A percentile compares a stretch with the other conserved stretches of the same genome.
phyloP scores from a whole-genome alignment of 2,797 vertebrate genomes.

The Loris lydekkerianus region DNA sequence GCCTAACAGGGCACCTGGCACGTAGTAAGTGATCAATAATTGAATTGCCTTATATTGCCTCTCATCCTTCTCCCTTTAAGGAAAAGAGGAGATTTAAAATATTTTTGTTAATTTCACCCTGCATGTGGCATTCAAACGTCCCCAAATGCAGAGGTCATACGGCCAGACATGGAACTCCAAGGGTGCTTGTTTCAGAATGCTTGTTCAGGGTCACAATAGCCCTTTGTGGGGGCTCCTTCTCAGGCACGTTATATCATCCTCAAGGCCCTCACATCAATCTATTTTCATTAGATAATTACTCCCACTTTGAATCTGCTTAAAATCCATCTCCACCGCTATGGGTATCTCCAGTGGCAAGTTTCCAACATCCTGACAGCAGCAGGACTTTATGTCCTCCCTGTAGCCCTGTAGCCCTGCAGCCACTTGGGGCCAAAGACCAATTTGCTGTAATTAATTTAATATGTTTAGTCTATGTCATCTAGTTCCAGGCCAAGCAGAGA shows the following conservation, averaged over 20 bases:
- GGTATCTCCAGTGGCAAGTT: background rate
- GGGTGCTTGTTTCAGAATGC: background rate
- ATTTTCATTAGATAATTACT: slow-evolving; percentile 57
- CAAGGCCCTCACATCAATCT: background rate
- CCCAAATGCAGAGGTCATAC: background rate
- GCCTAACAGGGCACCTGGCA: background rate
- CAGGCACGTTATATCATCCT: background rate
- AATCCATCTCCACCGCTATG: slow-evolving; percentile 27
- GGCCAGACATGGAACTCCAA: background rate
- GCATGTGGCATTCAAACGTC: background rate
- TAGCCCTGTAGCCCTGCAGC: slow-evolving; percentile 47
- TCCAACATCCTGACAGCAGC: slow-evolving; percentile 71
- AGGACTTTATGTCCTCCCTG: slow-evolving; percentile 54
- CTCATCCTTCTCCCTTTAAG: background rate
- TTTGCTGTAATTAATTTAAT: slow-evolving; percentile 84
- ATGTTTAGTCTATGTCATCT: slow-evolving; percentile 81
- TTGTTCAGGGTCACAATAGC: slow-evolving; percentile 41
- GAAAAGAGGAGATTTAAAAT: background rate
- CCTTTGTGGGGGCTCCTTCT: background rate
- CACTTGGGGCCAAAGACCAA: slow-evolving; percentile 70
- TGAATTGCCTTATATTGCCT: background rate
- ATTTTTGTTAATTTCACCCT: background rate
- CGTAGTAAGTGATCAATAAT: background rate
- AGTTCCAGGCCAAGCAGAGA: slow-evolving; percentile 74
- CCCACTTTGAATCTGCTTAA: slow-evolving; percentile 45